A percentile compares a stretch with the other conserved stretches of the same genome.
Evolutionary conservation across 2,888 invertebrate species (phyloP).

Genomic region (Xiphydria camelus): DNA sequence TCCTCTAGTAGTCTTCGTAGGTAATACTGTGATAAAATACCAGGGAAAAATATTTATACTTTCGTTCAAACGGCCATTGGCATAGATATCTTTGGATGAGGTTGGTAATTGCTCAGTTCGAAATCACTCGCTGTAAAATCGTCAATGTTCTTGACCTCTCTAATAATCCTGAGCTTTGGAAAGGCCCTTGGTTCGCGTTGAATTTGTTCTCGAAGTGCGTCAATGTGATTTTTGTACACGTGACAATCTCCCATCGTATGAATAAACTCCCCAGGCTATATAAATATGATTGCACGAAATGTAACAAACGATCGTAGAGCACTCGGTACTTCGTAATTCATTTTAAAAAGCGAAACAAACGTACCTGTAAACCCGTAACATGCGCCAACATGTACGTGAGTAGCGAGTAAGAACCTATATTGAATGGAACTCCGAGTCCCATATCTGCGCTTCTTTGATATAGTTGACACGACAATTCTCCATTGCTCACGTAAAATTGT

Average conservation of each 20-base stretch:
- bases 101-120: conserved; percentile 79
- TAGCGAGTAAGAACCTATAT: conserved; percentile 94
- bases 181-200: conserved; percentile 78
- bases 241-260: conserved; percentile 96
- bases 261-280: conserved; percentile 92
- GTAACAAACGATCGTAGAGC: not conserved
- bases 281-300: conserved; percentile 33
- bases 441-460: conserved; percentile 98
- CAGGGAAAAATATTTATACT: not conserved
- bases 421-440: conserved; percentile 98
- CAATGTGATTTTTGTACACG: conserved; percentile 88
- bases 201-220: conserved; percentile 80
- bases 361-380: conserved; percentile 83
- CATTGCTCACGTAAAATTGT: conserved; percentile 88
- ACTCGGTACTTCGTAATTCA: too few species aligned
- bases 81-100: conserved; percentile 89
- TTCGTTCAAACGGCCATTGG: conserved; percentile 79
- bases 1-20: conserved; percentile 29
- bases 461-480: conserved; percentile 85
- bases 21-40: conserved; percentile 13
- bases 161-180: conserved; percentile 77
- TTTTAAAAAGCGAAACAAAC: conserved; percentile 17
- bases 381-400: conserved; percentile 96
- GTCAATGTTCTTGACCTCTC: conserved; percentile 76
- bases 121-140: conserved; percentile 89